Conservation (phyloP, 1,140 invertebrate genomes). For the Ceratina japonica region DNA sequence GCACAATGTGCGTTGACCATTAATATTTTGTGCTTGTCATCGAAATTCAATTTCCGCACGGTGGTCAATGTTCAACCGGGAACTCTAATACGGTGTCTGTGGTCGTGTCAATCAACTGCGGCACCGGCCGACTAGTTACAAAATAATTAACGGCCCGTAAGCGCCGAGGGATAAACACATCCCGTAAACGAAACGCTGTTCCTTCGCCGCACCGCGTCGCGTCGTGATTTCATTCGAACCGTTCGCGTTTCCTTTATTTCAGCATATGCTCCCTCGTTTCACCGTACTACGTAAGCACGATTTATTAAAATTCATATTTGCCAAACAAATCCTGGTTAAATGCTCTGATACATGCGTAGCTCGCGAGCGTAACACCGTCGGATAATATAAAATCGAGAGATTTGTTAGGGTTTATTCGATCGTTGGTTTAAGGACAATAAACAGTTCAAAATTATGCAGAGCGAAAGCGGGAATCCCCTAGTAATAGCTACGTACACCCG, state of each 20-base stretch:
- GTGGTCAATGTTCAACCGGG: slow-evolving; percentile 35
- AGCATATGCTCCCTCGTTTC: neutral
- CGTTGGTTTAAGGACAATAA: slow-evolving; percentile 25
- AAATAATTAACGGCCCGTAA: slow-evolving; percentile 62
- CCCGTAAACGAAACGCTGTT: neutral
- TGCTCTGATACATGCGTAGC: no score
- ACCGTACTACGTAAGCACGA: neutral
- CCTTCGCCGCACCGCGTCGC: no score
- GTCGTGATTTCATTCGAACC: neutral
- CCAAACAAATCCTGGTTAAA: neutral
- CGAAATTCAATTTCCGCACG: slow-evolving; percentile 67
- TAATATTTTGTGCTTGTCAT: slow-evolving; percentile 67
- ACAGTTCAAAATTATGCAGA: slow-evolving; percentile 20
- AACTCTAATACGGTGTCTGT: slow-evolving; percentile 65
- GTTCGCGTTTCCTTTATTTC: neutral
- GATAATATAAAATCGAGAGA: neutral
- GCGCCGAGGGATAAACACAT: slow-evolving; percentile 27
- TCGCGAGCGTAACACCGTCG: no score
- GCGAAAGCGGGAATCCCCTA: slow-evolving; percentile 22
- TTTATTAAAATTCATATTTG: neutral
- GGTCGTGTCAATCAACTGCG: slow-evolving; percentile 64
- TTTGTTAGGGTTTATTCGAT: slow-evolving; percentile 21
- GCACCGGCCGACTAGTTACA: slow-evolving; percentile 52
- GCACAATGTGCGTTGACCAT: slow-evolving; percentile 40
- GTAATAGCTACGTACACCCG: slow-evolving; percentile 26